Conservation (phyloP, 2,888 invertebrate genomes). For the Epsilonema sp. region DNA sequence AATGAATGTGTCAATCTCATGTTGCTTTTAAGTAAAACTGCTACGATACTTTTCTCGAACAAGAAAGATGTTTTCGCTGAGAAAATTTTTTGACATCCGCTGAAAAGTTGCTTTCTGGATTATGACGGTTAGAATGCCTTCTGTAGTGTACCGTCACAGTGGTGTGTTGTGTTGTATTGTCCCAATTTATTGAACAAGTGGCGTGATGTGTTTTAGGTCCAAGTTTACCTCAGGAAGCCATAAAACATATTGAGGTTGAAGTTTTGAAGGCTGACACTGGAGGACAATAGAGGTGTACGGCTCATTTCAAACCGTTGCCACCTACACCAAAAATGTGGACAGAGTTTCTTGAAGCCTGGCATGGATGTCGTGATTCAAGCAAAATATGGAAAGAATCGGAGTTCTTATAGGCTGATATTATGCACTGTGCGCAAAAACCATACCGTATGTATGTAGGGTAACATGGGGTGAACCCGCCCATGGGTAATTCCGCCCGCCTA, state of each 20-base stretch:
- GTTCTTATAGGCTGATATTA: too few relatives aligned
- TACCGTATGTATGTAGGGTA: too few relatives aligned
- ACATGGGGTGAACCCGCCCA: too few relatives aligned
- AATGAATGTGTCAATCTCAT: slow-evolving; percentile 29
- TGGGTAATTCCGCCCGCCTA: too few relatives aligned
- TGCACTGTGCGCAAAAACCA: too few relatives aligned
- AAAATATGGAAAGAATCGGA: slow-evolving; percentile 25
- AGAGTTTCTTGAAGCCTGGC: slow-evolving; percentile 23
- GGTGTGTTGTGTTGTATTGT: too few relatives aligned
- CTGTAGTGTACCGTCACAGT: too few relatives aligned
- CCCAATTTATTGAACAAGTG: neutral
- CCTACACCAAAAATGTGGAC: slow-evolving; percentile 30
- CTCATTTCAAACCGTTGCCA: slow-evolving; percentile 32
- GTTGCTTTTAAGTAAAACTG: slow-evolving; percentile 31
- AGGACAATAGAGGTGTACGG: slow-evolving; percentile 29
- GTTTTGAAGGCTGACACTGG: slow-evolving; percentile 23
- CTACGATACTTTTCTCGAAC: slow-evolving; percentile 29
- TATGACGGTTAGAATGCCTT: slow-evolving; percentile 26
- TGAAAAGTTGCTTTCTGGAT: slow-evolving; percentile 28
- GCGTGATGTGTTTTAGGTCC: slow-evolving; percentile 16
- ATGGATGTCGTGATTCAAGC: slow-evolving; percentile 24
- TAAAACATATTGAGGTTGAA: slow-evolving; percentile 28
- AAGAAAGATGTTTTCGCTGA: slow-evolving; percentile 29
- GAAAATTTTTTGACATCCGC: slow-evolving; percentile 19
- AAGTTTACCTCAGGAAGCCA: slow-evolving; percentile 21